These are phyloP conservation scores for human DNA, from an alignment of 2,113 vertebrate species.

Conservation along the genomic window GRCh38 chr12:78362501-78363000, in stretches of 20 bases:
- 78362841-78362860: background rate
- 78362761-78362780: background rate
- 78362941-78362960: background rate
- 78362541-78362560: background rate
- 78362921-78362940: background rate
- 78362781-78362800: background rate
- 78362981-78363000: background rate
- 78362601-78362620: conserved; percentile 22
- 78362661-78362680: background rate
- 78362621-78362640: background rate
- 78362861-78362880: background rate
- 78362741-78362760: background rate
- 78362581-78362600: background rate
- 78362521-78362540: background rate
- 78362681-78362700: background rate
- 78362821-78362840: background rate
- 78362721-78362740: conserved; percentile 18
- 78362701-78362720: background rate
- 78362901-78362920: background rate
- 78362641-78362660: background rate
- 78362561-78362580: background rate
- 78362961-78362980: background rate
- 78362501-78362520: background rate
- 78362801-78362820: background rate
- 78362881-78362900: background rate